Evolutionary conservation across 1,140 invertebrate genomes (phyloP).

Genomic region (Dufourea novaeangliae): DNA sequence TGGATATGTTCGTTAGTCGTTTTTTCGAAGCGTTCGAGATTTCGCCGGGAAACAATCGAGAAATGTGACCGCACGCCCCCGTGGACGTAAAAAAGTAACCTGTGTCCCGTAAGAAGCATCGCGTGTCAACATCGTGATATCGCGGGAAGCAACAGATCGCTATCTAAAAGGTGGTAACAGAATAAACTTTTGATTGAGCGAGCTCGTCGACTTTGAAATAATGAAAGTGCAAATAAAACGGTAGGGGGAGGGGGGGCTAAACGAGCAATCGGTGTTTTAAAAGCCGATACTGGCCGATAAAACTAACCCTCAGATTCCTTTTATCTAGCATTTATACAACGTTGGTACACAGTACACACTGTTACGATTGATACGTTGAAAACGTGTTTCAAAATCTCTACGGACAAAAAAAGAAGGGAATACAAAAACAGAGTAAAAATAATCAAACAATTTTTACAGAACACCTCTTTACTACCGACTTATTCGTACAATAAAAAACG

Average conservation of each 20-base stretch:
- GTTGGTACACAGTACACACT: too few species aligned
- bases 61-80: background rate
- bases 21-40: background rate
- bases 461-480: background rate
- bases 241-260: background rate
- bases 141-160: constrained; percentile 25
- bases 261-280: constrained; percentile 1
- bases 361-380: background rate
- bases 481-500: background rate
- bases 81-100: background rate
- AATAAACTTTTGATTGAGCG: constrained; percentile 33
- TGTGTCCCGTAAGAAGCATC: constrained; percentile 16
- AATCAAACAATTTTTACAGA: background rate
- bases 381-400: background rate
- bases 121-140: constrained; percentile 38
- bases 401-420: background rate
- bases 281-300: background rate
- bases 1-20: background rate
- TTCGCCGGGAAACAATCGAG: constrained; percentile 16
- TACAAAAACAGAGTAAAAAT: background rate
- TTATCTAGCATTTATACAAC: background rate
- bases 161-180: constrained; percentile 30
- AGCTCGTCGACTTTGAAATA: constrained; percentile 24
- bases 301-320: background rate
- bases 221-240: constrained; percentile 22